Percentiles rank a stretch among this genome's conserved stretches.
phyloP scores from a whole-genome alignment of 2,797 vertebrate species.

The Peromyscus aztecus region DNA sequence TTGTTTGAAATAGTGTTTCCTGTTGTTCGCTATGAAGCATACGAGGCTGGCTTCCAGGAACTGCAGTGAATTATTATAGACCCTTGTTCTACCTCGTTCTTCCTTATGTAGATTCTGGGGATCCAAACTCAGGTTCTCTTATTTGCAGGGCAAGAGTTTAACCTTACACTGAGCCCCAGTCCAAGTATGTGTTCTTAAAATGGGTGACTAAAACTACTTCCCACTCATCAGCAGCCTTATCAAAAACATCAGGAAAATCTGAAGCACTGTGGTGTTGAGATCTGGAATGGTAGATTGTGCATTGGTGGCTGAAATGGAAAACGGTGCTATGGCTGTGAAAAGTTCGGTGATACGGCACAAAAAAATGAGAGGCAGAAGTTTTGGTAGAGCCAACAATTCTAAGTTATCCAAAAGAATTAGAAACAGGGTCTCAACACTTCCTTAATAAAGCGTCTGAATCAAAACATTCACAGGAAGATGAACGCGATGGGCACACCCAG shows the following conservation, averaged over 20 bases:
- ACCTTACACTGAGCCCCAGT: not conserved
- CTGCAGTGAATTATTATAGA: not conserved
- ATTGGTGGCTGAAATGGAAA: not conserved
- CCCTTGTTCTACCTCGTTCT: not conserved
- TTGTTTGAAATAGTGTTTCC: not conserved
- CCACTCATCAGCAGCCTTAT: no score
- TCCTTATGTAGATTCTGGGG: not conserved
- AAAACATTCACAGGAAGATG: not conserved
- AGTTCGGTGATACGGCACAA: not conserved
- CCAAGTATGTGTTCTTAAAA: not conserved
- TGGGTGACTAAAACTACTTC: not conserved
- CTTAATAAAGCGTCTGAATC: not conserved
- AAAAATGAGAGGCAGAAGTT: not conserved
- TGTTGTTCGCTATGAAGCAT: not conserved
- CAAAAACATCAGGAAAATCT: not conserved
- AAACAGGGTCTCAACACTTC: not conserved
- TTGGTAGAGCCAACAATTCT: not conserved
- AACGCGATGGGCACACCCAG: accelerated
- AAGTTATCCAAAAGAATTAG: not conserved
- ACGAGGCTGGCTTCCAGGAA: not conserved
- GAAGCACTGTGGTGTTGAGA: not conserved
- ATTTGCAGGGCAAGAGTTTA: not conserved
- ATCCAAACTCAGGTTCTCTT: not conserved
- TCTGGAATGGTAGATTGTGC: accelerated
- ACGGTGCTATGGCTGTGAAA: not conserved